A percentile compares a stretch with the other conserved stretches of the same genome.
phyloP scores from a whole-genome alignment of 2,797 vertebrate genomes.

The Catostomus latipinnis region DNA sequence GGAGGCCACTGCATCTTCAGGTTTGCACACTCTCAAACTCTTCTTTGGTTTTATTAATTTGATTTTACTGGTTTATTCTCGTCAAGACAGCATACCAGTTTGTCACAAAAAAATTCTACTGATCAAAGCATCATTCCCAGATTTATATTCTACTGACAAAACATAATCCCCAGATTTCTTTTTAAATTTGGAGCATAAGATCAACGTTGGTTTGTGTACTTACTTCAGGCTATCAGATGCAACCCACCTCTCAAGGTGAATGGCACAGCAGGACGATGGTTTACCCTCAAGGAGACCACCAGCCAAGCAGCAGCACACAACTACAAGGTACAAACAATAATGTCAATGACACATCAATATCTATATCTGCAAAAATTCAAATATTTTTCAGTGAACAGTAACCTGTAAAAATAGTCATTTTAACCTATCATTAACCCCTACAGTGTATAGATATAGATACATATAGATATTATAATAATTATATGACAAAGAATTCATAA shows the following conservation, averaged over 20 bases:
- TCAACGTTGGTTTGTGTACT: neutral
- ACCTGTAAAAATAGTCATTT: neutral
- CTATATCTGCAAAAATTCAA: neutral
- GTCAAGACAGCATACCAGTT: too few species aligned
- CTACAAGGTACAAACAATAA: conserved; percentile 67
- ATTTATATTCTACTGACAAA: too few species aligned
- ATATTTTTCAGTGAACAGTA: neutral
- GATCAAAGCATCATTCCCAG: too few species aligned
- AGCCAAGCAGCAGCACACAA: conserved; percentile 58
- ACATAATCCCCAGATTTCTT: too few species aligned
- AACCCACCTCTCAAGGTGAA: conserved; percentile 68
- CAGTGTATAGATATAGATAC: too few species aligned
- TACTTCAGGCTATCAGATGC: conserved; percentile 71
- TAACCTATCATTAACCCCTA: too few species aligned
- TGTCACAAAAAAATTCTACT: too few species aligned
- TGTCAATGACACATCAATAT: neutral
- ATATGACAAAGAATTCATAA: neutral
- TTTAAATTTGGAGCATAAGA: too few species aligned
- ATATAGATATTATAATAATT: too few species aligned
- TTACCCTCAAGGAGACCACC: conserved; percentile 71
- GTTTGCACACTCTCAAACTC: conserved; percentile 66
- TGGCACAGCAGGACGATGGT: conserved; percentile 74
- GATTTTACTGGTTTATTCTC: too few species aligned
- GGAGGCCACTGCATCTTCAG: conserved; percentile 72
- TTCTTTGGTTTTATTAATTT: too few species aligned